Conservation (phyloP, 2,797 vertebrate species). For the Pantherophis vulpinus region DNA sequence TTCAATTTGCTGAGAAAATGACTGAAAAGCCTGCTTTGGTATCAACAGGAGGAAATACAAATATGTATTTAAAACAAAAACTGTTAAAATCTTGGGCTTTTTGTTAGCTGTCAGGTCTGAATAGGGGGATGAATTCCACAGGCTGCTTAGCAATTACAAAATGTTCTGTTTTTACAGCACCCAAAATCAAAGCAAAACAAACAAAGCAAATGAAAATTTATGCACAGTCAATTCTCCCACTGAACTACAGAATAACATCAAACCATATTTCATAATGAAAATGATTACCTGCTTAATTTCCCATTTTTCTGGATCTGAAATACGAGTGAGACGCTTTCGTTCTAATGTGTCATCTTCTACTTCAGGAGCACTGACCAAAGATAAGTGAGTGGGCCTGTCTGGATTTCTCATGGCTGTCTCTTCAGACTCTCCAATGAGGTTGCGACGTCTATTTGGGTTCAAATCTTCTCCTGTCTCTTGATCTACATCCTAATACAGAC, state of each 20-base stretch:
- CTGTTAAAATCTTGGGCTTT: not conserved
- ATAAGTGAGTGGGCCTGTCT: conserved; percentile 90
- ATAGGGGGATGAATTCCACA: not conserved
- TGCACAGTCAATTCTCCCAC: not conserved
- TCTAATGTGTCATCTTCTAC: conserved; percentile 93
- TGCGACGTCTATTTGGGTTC: conserved; percentile 92
- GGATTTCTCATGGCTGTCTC: conserved; percentile 93
- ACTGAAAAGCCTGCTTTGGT: not conserved
- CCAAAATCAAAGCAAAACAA: not conserved
- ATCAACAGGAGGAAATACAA: not conserved
- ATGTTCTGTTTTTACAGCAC: not conserved
- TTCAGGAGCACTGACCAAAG: conserved; percentile 87
- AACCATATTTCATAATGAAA: rapidly evolving
- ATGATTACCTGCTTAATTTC: conserved; percentile 92
- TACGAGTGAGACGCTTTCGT: conserved; percentile 94
- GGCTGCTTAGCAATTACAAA: not conserved
- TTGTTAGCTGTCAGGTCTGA: not conserved
- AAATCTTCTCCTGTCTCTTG: conserved; percentile 96
- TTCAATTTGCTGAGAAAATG: not conserved
- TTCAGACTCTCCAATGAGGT: conserved; percentile 84
- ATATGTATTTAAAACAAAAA: not conserved
- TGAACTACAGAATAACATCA: not conserved
- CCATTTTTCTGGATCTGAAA: conserved; percentile 98
- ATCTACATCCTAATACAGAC: conserved; percentile 86
- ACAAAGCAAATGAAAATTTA: not conserved